Percentiles rank a stretch among this genome's conserved stretches.
These are phyloP conservation scores for Triplophysa rosa DNA, from an alignment of 2,113 vertebrate genomes.

Conservation along the genomic window DNA sequence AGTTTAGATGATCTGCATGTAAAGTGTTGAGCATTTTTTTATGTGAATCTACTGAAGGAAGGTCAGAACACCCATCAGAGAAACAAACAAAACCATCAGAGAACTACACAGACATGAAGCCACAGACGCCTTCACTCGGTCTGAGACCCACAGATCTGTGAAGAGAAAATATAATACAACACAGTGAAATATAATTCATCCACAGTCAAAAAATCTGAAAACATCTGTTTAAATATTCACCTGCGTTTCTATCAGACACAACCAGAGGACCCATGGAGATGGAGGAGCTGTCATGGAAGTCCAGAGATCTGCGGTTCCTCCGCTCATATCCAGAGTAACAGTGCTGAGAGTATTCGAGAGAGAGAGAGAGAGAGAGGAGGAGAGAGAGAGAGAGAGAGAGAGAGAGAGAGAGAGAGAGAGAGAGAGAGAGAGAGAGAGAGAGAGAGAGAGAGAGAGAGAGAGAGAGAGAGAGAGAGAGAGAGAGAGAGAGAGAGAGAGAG, in stretches of 20 bases:
- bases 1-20: too few relatives aligned
- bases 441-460: too few relatives aligned
- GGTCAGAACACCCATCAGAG: not conserved
- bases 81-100: not conserved
- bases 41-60: too few relatives aligned
- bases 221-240: not conserved
- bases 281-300: slow-evolving; percentile 44
- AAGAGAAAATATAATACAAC: not conserved
- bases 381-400: not conserved
- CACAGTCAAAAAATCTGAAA: not conserved
- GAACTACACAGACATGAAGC: not conserved
- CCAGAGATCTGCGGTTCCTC: slow-evolving; percentile 41
- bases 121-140: not conserved
- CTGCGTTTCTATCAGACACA: not conserved
- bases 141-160: not conserved
- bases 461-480: too few relatives aligned
- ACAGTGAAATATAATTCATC: not conserved
- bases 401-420: too few relatives aligned
- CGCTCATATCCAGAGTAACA: slow-evolving; percentile 53
- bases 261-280: slow-evolving; percentile 63
- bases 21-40: too few relatives aligned
- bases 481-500: too few relatives aligned
- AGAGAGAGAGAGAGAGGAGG: too few relatives aligned
- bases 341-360: too few relatives aligned
- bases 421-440: too few relatives aligned